Evolutionary conservation across 1,140 invertebrate species (phyloP), one percentile per base, ranked within the genome.

Genomic region (Potamilus streckersoni): DNA sequence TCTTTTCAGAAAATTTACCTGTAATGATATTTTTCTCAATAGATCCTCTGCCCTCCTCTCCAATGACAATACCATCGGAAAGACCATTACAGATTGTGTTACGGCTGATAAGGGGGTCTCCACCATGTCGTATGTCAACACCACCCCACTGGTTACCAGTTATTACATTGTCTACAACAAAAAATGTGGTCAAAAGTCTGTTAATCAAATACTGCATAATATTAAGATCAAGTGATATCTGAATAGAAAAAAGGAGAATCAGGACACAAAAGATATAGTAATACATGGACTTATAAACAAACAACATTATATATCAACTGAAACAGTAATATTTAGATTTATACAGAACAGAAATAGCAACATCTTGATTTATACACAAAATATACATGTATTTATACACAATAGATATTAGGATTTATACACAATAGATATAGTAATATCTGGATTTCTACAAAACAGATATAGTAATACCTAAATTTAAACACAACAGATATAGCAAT

Each of bases 121-220:
- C 82, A n/a, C 81, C 83, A 69, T 85, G 81, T 20, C 86, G 71
- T 11, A 87, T 86, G 68, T 87, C 85, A 19, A 87, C 77, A 68
- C 86, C 86, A 49, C 83, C 86, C 86, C 86, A 87, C 65, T 84
- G 84, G 74, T 87, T 87, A 23, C 82, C 80, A 12, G 78, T 78
- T 56, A 87, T 85, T 14, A 82, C 76, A 72, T 87, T 87, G 69
- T 83, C 86, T 87, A 72, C 4, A 79, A 75, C 23, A 38, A 27
- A 62, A 76, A 63, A 60, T 31, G n/a, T 61, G 8, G 55, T 58
- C 59, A 20, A 19, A 58, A 15, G 0, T 27, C 57, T 67, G 31
- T 23, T 68, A 8, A 74, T 60, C 19, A 19, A n/a, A 20, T 8
- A 49, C 6, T 20, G 15, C 0, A n/a, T 13, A 31, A 71, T 12